These are phyloP conservation scores for Prietella phreatophila DNA, from an alignment of 2,113 vertebrate genomes.

Conservation along the genomic window DNA sequence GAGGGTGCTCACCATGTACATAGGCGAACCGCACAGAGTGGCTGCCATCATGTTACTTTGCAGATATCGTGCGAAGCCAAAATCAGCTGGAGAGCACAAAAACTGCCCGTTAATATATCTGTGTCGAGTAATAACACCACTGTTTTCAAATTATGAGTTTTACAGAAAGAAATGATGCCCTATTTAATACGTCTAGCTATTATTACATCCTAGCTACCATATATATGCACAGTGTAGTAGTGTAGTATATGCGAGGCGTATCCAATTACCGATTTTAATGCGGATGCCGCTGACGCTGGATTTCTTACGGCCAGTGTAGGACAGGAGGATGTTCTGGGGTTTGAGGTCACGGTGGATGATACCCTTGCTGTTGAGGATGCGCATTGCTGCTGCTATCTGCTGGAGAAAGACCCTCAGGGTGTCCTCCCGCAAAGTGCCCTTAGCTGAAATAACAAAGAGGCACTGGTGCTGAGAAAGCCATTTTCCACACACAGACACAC, in stretches of 20 bases:
- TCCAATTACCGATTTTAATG: constrained; percentile 88
- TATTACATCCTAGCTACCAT: not conserved
- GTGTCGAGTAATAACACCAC: constrained; percentile 47
- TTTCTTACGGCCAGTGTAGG: constrained; percentile 82
- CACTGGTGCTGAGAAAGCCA: not conserved
- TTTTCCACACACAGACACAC: not conserved
- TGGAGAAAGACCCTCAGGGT: constrained; percentile 92
- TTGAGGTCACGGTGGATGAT: constrained; percentile 96
- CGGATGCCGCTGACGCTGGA: constrained; percentile 85
- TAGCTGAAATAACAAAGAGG: constrained; percentile 69
- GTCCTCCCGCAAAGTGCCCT: constrained; percentile 93
- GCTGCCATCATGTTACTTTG: constrained; percentile 99
- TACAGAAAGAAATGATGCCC: not conserved
- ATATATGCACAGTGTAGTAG: not conserved
- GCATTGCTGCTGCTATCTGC: constrained; percentile 95
- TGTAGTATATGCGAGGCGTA: not conserved
- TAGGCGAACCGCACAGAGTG: constrained; percentile 93
- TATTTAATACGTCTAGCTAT: not conserved
- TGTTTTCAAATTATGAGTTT: not conserved
- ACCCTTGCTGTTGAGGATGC: constrained; percentile 90
- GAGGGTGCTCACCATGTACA: constrained; percentile 91
- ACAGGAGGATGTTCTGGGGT: constrained; percentile 93
- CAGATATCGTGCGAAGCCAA: constrained; percentile 95
- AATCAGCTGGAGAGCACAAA: constrained; percentile 83
- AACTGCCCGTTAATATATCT: constrained; percentile 28